phyloP scores from a whole-genome alignment of 2,797 vertebrate genomes.

The Catharus ustulatus region DNA sequence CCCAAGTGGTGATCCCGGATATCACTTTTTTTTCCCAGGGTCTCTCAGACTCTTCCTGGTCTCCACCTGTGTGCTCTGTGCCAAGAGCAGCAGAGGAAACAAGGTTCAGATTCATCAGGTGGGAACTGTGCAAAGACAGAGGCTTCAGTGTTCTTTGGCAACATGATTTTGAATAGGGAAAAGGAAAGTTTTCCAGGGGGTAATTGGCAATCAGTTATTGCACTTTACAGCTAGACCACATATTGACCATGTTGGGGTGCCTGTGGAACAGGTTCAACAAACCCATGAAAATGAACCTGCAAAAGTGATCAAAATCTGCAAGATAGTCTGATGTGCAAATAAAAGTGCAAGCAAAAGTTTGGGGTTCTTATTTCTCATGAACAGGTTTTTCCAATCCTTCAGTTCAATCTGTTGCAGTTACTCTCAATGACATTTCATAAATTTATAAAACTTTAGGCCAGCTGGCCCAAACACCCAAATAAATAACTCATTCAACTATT shows the following conservation, averaged over 20 bases:
- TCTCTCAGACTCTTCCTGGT: not conserved
- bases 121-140: not conserved
- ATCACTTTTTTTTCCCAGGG: not conserved
- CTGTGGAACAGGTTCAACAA: not conserved
- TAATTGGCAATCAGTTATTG: not conserved
- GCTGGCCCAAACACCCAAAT: not conserved
- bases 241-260: not conserved
- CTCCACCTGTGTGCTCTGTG: not conserved
- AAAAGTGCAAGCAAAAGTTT: not conserved
- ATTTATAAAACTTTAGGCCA: not conserved
- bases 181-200: not conserved
- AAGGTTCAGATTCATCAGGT: not conserved
- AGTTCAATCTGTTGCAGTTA: not conserved
- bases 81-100: not conserved
- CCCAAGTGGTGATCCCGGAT: accelerated
- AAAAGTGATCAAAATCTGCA: not conserved
- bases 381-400: not conserved
- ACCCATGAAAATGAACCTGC: not conserved
- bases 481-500: not conserved
- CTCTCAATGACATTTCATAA: not conserved
- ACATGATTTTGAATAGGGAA: not conserved
- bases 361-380: not conserved
- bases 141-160: not conserved
- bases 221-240: not conserved
- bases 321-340: not conserved